phyloP scores from a whole-genome alignment of 2,113 vertebrate species.

The Myotis lucifugus region DNA sequence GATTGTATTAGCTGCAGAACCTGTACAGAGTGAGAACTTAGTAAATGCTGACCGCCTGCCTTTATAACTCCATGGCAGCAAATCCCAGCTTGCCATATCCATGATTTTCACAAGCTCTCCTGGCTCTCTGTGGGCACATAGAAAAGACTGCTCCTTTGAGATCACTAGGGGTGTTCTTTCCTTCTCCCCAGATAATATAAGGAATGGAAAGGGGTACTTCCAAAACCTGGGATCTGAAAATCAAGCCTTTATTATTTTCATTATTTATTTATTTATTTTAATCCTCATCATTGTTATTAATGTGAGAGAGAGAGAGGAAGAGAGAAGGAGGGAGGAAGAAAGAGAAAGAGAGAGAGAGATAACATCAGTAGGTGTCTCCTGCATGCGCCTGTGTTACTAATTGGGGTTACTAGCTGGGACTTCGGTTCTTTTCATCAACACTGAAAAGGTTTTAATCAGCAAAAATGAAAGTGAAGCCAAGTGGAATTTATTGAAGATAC shows the following conservation, averaged over 20 bases:
- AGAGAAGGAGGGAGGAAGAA: no score
- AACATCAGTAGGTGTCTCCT: not conserved
- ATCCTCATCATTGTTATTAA: not conserved
- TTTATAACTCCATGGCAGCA: rapidly evolving
- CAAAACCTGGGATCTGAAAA: not conserved
- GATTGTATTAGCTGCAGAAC: not conserved
- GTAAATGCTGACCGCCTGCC: no score
- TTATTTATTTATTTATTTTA: not conserved
- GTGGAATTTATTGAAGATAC: no score
- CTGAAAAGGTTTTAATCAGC: no score
- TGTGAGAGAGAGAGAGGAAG: no score
- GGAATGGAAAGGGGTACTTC: not conserved
- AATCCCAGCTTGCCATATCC: not conserved
- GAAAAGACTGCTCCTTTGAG: not conserved
- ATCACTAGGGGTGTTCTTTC: not conserved
- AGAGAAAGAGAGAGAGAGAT: no score
- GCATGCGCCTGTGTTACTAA: no score
- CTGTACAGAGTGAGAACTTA: not conserved
- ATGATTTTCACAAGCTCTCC: not conserved
- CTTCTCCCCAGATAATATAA: not conserved
- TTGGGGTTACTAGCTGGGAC: no score
- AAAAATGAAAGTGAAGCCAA: no score
- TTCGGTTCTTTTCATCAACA: no score
- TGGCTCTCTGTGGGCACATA: not conserved
- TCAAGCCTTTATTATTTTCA: not conserved